A percentile compares a stretch with the other conserved stretches of the same genome.
Evolutionary conservation across 2,888 invertebrate species (phyloP).

Genomic region (Odontomyia ornata): DNA sequence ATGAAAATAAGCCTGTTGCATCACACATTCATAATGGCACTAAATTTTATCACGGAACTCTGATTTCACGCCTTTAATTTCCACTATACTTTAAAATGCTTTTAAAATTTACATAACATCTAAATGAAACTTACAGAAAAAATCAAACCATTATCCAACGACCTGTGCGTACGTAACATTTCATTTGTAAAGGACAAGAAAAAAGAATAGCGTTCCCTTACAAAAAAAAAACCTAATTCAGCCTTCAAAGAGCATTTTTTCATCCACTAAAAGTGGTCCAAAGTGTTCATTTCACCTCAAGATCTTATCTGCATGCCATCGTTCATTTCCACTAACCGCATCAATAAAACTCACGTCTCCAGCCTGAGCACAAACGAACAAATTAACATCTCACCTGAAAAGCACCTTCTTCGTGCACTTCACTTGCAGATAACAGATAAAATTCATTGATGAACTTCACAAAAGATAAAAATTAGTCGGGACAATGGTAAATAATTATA

Average conservation of each 20-base stretch:
- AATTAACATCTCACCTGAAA: not conserved
- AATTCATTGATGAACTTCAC: not conserved
- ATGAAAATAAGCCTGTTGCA: too few species aligned
- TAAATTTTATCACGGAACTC: too few species aligned
- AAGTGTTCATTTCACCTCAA: not conserved
- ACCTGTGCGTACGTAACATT: too few species aligned
- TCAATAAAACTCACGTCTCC: not conserved
- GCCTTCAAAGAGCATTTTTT: not conserved
- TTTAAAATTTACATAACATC: too few species aligned
- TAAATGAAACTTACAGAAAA: too few species aligned
- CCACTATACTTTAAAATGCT: too few species aligned
- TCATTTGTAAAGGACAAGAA: too few species aligned
- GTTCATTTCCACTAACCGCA: not conserved
- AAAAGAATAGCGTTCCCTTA: too few species aligned
- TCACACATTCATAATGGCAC: too few species aligned
- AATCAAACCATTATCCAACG: too few species aligned
- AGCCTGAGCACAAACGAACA: not conserved
- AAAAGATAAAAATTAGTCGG: not conserved
- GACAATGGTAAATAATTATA: constrained; percentile 3
- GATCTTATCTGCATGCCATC: not conserved
- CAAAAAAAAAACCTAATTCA: too few species aligned
- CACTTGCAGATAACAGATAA: not conserved
- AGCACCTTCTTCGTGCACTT: not conserved
- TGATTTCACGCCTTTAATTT: too few species aligned
- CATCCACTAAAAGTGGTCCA: not conserved